Percentiles rank a stretch among this genome's conserved stretches.
Conservation (phyloP, 1,140 invertebrate species). For the Euglossa dilemma region DNA sequence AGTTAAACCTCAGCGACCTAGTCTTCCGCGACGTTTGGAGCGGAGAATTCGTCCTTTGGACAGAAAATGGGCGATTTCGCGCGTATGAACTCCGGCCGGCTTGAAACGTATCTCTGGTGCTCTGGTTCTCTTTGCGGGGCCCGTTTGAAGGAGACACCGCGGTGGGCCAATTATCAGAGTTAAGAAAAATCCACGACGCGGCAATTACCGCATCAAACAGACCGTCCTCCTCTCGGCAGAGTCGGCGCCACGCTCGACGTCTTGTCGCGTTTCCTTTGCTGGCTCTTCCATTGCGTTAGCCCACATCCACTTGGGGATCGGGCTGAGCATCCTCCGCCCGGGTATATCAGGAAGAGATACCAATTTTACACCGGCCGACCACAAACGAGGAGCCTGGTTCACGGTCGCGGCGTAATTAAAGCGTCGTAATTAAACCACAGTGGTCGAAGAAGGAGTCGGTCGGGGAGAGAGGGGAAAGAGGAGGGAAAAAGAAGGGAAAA, state of each 20-base stretch:
- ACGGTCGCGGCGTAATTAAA: conserved; percentile 53
- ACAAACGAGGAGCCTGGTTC: neutral
- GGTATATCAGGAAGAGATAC: neutral
- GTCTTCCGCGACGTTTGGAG: neutral
- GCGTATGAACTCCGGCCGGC: neutral
- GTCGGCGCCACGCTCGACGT: neutral
- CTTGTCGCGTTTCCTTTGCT: neutral
- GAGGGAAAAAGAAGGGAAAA: neutral
- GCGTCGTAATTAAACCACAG: conserved; percentile 58
- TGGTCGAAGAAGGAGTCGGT: conserved; percentile 32
- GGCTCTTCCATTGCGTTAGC: neutral
- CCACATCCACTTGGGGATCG: neutral
- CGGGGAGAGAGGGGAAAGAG: neutral
- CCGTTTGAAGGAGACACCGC: neutral
- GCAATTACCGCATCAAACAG: conserved; percentile 16
- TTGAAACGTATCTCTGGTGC: neutral
- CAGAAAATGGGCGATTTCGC: neutral
- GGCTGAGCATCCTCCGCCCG: neutral
- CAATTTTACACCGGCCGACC: conserved; percentile 36
- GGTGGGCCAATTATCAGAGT: conserved; percentile 38
- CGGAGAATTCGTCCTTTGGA: neutral
- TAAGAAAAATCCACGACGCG: conserved; percentile 7
- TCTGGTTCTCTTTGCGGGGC: neutral
- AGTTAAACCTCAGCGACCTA: neutral
- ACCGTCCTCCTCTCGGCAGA: neutral